Conservation (phyloP, 2,888 invertebrate genomes). For the Mechanitis messenoides region DNA sequence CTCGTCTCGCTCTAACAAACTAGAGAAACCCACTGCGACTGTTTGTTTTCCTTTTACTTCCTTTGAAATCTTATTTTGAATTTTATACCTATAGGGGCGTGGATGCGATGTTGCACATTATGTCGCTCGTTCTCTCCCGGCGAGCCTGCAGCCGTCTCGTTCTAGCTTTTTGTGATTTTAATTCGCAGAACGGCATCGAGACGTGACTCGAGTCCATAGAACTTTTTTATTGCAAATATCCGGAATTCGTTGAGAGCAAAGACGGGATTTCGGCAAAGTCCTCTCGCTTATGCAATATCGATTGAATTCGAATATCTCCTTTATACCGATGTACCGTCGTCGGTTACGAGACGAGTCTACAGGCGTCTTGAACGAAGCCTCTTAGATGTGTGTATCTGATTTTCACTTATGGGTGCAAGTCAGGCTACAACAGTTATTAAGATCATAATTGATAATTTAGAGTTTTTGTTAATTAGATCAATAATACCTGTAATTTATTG, state of each 20-base stretch:
- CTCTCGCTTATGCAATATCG: slow-evolving; percentile 46
- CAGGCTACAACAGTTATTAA: too few species aligned
- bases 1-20: slow-evolving; percentile 64
- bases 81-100: slow-evolving; percentile 75
- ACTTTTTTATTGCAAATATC: slow-evolving; percentile 66
- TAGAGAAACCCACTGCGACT: slow-evolving; percentile 63
- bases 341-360: slow-evolving; percentile 9
- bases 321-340: slow-evolving; percentile 22
- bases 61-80: slow-evolving; percentile 76
- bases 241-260: slow-evolving; percentile 60
- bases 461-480: too few species aligned
- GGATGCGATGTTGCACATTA: slow-evolving; percentile 77
- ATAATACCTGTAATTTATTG: too few species aligned
- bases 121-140: slow-evolving; percentile 67
- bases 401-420: too few species aligned
- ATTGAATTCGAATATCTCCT: slow-evolving; percentile 45
- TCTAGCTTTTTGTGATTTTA: slow-evolving; percentile 75
- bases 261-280: slow-evolving; percentile 53
- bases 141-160: slow-evolving; percentile 48
- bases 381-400: too few species aligned
- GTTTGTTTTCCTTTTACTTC: slow-evolving; percentile 73
- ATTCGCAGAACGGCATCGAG: slow-evolving; percentile 72
- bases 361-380: too few species aligned
- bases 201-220: slow-evolving; percentile 72
- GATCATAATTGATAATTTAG: too few species aligned